Percentiles rank a stretch among this genome's conserved stretches.
phyloP scores from a whole-genome alignment of 2,888 invertebrate genomes.

The Auanema freiburgensis region DNA sequence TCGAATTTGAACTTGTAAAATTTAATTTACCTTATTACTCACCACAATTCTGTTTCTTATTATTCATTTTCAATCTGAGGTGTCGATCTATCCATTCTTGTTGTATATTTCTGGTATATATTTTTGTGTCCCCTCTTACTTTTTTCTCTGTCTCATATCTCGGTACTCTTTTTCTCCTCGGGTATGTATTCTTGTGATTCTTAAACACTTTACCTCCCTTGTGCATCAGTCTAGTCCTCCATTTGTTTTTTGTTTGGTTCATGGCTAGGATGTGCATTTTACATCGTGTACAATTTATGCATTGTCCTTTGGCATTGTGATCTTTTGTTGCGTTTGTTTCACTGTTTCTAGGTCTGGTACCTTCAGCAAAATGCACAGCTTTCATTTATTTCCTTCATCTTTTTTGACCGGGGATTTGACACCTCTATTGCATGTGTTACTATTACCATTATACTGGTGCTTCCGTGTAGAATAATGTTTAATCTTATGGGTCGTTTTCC shows the following conservation, averaged over 20 bases:
- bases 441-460: too few relatives aligned
- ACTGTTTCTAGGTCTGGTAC: constrained; percentile 2
- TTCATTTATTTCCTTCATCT: background rate
- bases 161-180: background rate
- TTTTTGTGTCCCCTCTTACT: constrained; percentile 9
- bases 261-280: too few relatives aligned
- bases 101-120: constrained; percentile 3
- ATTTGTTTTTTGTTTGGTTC: too few relatives aligned
- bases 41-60: constrained; percentile 1
- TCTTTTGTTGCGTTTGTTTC: constrained; percentile 2
- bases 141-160: background rate
- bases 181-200: constrained; percentile 4
- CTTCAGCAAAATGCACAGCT: background rate
- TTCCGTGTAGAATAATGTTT: too few relatives aligned
- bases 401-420: background rate
- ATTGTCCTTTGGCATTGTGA: background rate
- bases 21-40: background rate
- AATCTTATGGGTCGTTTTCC: too few relatives aligned
- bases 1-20: background rate
- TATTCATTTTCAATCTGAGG: background rate
- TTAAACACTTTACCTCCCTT: background rate
- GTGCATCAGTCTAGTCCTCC: constrained; percentile 1
- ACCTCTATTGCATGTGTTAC: background rate
- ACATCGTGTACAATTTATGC: background rate
- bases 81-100: constrained; percentile 5